Evolutionary conservation across 2,888 invertebrate genomes (phyloP), one percentile per base, ranked within the genome.

Genomic region (Sphaerophoria taeniata): DNA sequence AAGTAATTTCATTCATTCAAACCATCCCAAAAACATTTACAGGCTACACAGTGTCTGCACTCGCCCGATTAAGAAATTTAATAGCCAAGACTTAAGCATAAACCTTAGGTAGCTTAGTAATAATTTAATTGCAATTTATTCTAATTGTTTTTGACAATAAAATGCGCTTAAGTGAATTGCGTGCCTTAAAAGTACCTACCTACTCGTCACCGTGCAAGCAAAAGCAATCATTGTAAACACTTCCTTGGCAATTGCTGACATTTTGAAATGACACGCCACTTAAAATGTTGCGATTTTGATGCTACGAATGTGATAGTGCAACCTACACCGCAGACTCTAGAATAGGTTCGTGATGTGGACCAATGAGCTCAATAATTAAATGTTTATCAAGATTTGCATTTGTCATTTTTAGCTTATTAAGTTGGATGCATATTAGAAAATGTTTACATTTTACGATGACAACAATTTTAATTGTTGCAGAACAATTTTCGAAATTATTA

Each of bases 61-160:
- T 56, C n/a, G 9, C 34, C 14, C 56, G 61, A 63, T 63, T 71
- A 36, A 33, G 31, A 61, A 55, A 77, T 70, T 51, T 70, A 24
- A 71, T 36, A 34, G 55, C 6, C 16, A 9, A 39, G 16, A 49
- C 14, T 3, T 16, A 24, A 16, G 43, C 47, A 73, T 33, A 51
- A 58, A 34, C 33, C 6, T 49, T 51, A 47, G 67, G 45, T 45
- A 55, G 34, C 14, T 43, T 55, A 61, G 47, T 70, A 70, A 63
- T 75, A 70, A 55, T 70, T 31, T 51, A 47, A 24, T 75, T 63
- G 33, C 69, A 63, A 63, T 65, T 70, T 53, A 31, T 71, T 81
- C 65, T 72, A 82, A 77, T 76, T 72, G 61, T 55, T 67, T 65
- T 9, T 81, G 71, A 60, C 71, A 81, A 56, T 67, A 61, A 77